Conservation (phyloP, 35 echinoderm and acorn worm genomes). For the Ptychodera flava region DNA sequence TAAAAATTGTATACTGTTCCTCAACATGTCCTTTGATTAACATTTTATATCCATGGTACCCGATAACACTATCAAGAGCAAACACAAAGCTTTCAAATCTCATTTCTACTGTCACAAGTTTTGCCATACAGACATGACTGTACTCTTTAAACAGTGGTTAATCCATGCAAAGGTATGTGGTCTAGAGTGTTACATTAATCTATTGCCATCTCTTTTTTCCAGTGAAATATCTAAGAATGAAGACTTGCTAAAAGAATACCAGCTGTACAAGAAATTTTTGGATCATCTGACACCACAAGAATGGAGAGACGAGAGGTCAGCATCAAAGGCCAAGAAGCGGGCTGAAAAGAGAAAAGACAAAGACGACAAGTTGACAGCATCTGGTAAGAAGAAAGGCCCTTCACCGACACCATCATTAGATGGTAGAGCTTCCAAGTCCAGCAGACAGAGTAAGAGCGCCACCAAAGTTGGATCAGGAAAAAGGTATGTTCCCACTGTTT, state of each 20-base stretch:
- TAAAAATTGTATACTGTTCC: no score
- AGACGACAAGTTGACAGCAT: not conserved
- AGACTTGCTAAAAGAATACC: conserved; percentile 93
- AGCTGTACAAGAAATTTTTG: conserved; percentile 96
- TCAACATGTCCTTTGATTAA: no score
- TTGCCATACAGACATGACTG: no score
- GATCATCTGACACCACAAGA: conserved; percentile 86
- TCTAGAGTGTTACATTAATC: no score
- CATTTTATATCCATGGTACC: no score
- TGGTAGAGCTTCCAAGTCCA: not conserved
- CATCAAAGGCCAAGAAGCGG: conserved; percentile 37
- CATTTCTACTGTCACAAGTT: no score
- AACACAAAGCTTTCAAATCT: no score
- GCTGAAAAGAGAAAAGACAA: conserved; percentile 29
- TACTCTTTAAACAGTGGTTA: no score
- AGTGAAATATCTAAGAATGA: conserved; percentile 99
- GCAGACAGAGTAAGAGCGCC: not conserved
- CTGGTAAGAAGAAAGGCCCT: conserved; percentile 41
- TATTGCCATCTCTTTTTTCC: no score
- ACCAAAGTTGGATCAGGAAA: not conserved
- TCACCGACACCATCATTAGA: not conserved
- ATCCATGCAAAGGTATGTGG: no score
- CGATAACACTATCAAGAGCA: no score
- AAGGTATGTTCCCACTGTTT: no score
- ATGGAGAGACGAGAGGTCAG: conserved; percentile 57